Conservation (phyloP, 1,140 invertebrate species). For the Cyphomyrmex costatus region DNA sequence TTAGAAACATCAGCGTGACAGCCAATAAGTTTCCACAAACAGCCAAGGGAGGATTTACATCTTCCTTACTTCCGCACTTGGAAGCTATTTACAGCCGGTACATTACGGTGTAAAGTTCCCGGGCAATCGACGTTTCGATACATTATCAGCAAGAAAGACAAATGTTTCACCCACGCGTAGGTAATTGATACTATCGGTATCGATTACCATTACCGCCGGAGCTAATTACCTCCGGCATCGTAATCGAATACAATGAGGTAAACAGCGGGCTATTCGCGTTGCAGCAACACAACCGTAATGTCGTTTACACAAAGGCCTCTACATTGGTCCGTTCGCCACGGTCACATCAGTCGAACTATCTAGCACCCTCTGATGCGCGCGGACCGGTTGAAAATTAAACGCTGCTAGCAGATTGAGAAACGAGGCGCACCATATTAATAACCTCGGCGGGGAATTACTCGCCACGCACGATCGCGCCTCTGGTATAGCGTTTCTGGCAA, state of each 20-base stretch:
- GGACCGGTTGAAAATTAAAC: constrained; percentile 33
- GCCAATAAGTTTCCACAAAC: constrained; percentile 47
- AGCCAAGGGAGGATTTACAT: constrained; percentile 44
- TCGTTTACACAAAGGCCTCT: constrained; percentile 41
- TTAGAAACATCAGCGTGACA: constrained; percentile 45
- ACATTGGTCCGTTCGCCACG: constrained; percentile 23
- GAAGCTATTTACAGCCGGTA: constrained; percentile 58
- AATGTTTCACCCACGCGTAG: constrained; percentile 54
- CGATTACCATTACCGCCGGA: constrained; percentile 61
- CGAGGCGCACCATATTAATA: constrained; percentile 65
- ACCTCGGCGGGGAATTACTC: constrained; percentile 61
- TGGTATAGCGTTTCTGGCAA: constrained; percentile 37
- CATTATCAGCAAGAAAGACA: constrained; percentile 64
- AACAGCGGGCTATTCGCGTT: constrained; percentile 56
- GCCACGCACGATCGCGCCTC: constrained; percentile 70
- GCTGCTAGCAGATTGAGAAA: constrained; percentile 62
- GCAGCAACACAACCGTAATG: constrained; percentile 46
- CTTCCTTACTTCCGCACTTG: constrained; percentile 42
- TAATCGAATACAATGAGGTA: constrained; percentile 66
- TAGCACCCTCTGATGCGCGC: background rate
- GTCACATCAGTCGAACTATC: constrained; percentile 16
- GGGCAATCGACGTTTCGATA: constrained; percentile 60
- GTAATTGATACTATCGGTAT: constrained; percentile 66
- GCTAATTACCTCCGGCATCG: constrained; percentile 63
- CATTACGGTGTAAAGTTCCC: constrained; percentile 63